These are phyloP conservation scores for Scarus forsteni DNA, from an alignment of 2,797 vertebrate species.

Conservation along the genomic window DNA sequence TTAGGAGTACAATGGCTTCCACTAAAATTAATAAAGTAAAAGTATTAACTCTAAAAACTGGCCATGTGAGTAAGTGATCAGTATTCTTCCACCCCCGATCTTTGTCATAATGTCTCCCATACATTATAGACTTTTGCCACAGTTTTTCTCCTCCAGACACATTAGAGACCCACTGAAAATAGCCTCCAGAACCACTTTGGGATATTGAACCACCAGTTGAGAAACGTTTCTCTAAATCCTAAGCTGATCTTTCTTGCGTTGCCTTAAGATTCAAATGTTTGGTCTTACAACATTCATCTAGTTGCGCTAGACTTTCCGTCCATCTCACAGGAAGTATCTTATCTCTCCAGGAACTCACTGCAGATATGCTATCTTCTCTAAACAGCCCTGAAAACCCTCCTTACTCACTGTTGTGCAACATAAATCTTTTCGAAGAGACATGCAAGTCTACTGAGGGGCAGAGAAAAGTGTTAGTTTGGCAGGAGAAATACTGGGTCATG, in stretches of 20 bases:
- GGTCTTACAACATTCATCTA: constrained; percentile 6
- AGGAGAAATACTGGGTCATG: constrained; percentile 76
- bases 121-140: too few relatives aligned
- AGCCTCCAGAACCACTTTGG: too few relatives aligned
- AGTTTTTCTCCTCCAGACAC: too few relatives aligned
- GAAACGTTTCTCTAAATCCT: not conserved
- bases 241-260: constrained; percentile 3
- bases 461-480: constrained; percentile 66
- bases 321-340: constrained; percentile 54
- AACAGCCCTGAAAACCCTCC: constrained; percentile 18
- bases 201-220: too few relatives aligned
- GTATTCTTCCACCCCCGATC: too few relatives aligned
- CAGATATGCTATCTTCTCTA: constrained; percentile 36
- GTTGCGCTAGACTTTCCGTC: constrained; percentile 13
- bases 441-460: constrained; percentile 44
- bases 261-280: constrained; percentile 12
- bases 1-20: too few relatives aligned
- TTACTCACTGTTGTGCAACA: constrained; percentile 32
- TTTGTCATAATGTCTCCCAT: too few relatives aligned
- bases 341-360: constrained; percentile 40
- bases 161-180: too few relatives aligned
- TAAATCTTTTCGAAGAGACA: constrained; percentile 38
- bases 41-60: too few relatives aligned
- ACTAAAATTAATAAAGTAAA: too few relatives aligned
- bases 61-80: too few relatives aligned